Percentiles rank a stretch among this genome's conserved stretches.
These are phyloP conservation scores for Pandemis cinnamomeana DNA, from an alignment of 2,888 invertebrate genomes.

Conservation along the genomic window DNA sequence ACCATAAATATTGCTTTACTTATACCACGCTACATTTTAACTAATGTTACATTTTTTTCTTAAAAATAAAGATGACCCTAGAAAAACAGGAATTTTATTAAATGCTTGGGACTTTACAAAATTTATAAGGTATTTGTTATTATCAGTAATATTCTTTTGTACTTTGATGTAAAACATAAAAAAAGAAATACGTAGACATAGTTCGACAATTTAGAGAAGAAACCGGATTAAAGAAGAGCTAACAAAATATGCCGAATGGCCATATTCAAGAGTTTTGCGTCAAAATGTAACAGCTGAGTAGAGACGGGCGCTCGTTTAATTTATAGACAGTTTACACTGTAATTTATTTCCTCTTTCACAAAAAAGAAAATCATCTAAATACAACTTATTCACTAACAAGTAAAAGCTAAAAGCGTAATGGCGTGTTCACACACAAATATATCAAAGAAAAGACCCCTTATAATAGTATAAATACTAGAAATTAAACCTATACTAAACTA, in stretches of 20 bases:
- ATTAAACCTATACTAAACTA: constrained; percentile 22
- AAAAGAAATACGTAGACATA: neutral
- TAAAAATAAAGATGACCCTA: constrained; percentile 34
- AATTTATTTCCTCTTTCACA: neutral
- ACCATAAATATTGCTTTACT: constrained; percentile 56
- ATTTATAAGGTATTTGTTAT: neutral
- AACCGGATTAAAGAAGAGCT: no score
- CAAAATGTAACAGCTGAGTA: no score
- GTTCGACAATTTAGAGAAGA: no score
- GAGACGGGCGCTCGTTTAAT: no score
- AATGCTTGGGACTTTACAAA: constrained; percentile 14
- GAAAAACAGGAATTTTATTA: constrained; percentile 2
- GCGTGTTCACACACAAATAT: constrained; percentile 39
- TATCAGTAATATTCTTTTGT: constrained; percentile 14
- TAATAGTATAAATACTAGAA: constrained; percentile 39
- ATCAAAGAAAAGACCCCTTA: constrained; percentile 23
- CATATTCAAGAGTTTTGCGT: no score
- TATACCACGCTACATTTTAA: constrained; percentile 41
- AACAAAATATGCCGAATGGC: no score
- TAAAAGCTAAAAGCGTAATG: constrained; percentile 37
- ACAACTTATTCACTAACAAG: constrained; percentile 34
- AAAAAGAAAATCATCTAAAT: constrained; percentile 11
- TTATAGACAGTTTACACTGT: no score
- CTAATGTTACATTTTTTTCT: constrained; percentile 17
- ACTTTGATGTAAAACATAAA: constrained; percentile 19